phyloP scores from a whole-genome alignment of 2,888 invertebrate species.

The Hololepta plana region DNA sequence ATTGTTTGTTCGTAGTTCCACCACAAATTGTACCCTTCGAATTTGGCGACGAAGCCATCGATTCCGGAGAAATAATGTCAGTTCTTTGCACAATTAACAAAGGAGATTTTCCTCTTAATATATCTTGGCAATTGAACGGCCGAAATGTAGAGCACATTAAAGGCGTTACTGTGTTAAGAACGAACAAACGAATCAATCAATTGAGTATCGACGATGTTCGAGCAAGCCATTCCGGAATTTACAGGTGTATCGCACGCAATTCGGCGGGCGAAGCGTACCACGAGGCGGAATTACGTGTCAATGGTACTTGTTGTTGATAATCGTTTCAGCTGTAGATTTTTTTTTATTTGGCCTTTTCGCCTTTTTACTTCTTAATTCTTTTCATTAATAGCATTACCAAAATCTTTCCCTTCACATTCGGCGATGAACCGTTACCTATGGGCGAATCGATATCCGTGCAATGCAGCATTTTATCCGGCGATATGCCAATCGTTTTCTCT shows the following conservation, averaged over 20 bases:
- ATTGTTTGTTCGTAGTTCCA: conserved; percentile 40
- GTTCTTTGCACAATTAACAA: conserved; percentile 45
- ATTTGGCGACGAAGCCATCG: conserved; percentile 50
- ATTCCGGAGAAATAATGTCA: conserved; percentile 19
- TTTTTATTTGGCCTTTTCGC: conserved; percentile 14
- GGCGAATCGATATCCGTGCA: conserved; percentile 45
- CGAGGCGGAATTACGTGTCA: conserved; percentile 27
- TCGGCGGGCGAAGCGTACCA: conserved; percentile 35
- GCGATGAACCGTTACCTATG: conserved; percentile 41
- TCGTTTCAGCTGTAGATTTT: no score
- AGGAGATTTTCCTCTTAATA: conserved; percentile 59
- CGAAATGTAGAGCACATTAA: conserved; percentile 27
- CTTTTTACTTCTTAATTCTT: conserved; percentile 4
- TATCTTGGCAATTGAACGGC: conserved; percentile 47
- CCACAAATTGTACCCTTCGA: conserved; percentile 62
- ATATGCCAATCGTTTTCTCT: conserved; percentile 45
- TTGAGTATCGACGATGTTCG: conserved; percentile 42
- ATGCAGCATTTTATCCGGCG: conserved; percentile 47
- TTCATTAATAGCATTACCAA: conserved; percentile 41
- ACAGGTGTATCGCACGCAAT: conserved; percentile 42
- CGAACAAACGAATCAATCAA: conserved; percentile 42
- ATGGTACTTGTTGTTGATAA: no score
- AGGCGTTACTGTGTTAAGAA: conserved; percentile 35
- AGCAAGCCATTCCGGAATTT: conserved; percentile 41
- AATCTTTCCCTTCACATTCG: conserved; percentile 51